Base-by-base conservation (phyloP, 2,113 vertebrate species). In the Suncus etruscus region DNA sequence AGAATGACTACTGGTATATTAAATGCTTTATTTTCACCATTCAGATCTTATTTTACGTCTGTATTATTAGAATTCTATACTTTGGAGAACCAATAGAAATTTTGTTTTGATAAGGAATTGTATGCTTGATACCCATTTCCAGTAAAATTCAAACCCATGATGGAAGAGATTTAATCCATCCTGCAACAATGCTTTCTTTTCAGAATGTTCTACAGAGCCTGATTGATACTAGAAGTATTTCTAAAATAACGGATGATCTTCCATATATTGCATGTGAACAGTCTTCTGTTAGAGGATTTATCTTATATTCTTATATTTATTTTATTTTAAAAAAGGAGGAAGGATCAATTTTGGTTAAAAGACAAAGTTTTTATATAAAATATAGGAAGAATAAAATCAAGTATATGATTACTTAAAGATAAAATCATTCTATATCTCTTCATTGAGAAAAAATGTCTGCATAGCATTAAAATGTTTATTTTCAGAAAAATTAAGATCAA, bases 71-170 rank as follows among this genome's bases (percentile, higher is more conserved):
- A 0, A 32, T 16, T 11, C 4, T 78, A 11, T 24, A 83, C 39
- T 82, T 78, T 70, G 31, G 45, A 88, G 27, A 45, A 22, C 29
- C 14, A 54, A 74, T 61, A 70, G 58, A 0, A 75, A 58, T 70
- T 86, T 87, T 70, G 77, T 76, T 90, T 86, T 83, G 75, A 31
- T 66, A 88, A 78, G 61, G 78, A 86, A 74, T 78, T 78, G 65
- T 58, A 58, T 82, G 18, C 12, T 79, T 32, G 68, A 75, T 65
- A 31, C 82, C 24, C 87, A 78, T 86, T 82, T 84, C 32, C 58
- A 58, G 29, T 68, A 77, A 63, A 54, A 5, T 79, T 32, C 12
- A 79, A 32, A 9, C 48, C 58, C 39, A 11, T 31, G 20, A 39
- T 65, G 9, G 20, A 84, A 81, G 72, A 80, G 25, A 68, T 61